Evolutionary conservation across 2,797 vertebrate genomes (phyloP).

Genomic region (Spatula versicolor): DNA sequence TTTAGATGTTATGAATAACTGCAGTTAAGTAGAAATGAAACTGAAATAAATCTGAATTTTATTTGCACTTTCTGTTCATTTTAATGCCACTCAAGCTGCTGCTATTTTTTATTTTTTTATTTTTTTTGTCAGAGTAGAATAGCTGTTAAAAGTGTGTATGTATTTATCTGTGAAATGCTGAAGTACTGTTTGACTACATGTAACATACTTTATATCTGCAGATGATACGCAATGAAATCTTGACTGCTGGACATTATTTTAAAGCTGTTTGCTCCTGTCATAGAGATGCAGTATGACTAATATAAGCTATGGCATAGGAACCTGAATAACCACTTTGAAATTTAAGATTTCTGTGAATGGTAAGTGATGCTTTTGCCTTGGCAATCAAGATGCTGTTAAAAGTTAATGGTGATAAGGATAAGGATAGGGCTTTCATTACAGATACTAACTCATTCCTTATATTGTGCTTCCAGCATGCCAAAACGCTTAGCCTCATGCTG

Average conservation of each 20-base stretch:
- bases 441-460: background rate
- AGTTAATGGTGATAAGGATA: background rate
- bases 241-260: constrained; percentile 65
- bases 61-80: constrained; percentile 73
- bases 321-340: constrained; percentile 28
- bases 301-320: constrained; percentile 33
- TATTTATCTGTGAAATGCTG: constrained; percentile 53
- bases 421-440: background rate
- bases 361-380: background rate
- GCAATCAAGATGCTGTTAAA: background rate
- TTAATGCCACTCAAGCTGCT: constrained; percentile 70
- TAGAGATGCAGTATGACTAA: constrained; percentile 42
- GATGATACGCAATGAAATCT: constrained; percentile 51
- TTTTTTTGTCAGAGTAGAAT: background rate
- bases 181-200: constrained; percentile 50
- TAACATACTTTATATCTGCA: constrained; percentile 55
- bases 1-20: constrained; percentile 79
- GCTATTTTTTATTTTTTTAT: constrained; percentile 24
- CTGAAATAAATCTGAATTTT: constrained; percentile 80
- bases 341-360: background rate
- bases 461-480: background rate
- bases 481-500: background rate
- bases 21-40: constrained; percentile 74
- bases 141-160: constrained; percentile 7
- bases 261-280: constrained; percentile 61